A percentile compares a stretch with the other conserved stretches of the same genome.
These are phyloP conservation scores for Hoplias malabaricus DNA, from an alignment of 2,113 vertebrate species.

Conservation along the genomic window DNA sequence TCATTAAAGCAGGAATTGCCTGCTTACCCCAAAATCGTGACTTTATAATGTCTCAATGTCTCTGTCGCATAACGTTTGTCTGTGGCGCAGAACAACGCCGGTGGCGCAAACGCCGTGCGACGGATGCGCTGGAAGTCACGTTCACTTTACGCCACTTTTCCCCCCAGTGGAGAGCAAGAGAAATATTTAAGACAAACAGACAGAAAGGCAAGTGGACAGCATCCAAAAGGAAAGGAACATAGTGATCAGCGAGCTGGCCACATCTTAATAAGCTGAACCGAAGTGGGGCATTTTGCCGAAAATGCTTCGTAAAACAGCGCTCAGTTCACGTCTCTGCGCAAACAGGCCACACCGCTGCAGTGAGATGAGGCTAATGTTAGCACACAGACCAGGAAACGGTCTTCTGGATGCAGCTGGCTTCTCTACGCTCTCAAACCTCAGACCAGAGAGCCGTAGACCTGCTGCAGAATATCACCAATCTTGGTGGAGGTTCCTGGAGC, in stretches of 20 bases:
- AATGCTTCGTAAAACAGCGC: neutral
- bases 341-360: neutral
- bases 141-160: conserved; percentile 77
- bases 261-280: conserved; percentile 37
- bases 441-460: neutral
- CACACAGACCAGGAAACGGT: neutral
- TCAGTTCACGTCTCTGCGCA: neutral
- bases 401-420: neutral
- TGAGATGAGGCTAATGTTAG: neutral
- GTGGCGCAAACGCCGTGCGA: neutral
- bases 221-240: neutral
- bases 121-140: conserved; percentile 69
- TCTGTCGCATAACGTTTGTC: no score
- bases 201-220: conserved; percentile 53
- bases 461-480: neutral
- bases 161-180: conserved; percentile 47
- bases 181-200: neutral
- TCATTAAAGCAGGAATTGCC: no score
- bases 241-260: conserved; percentile 18
- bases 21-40: no score
- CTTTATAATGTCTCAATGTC: no score
- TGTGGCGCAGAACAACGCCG: no score
- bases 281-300: neutral
- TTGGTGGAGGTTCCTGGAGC: no score
- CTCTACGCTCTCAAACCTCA: neutral